Evolutionary conservation across 2,113 vertebrate genomes (phyloP), one percentile per base, ranked within the genome.

Genomic region (Barnardius zonarius): DNA sequence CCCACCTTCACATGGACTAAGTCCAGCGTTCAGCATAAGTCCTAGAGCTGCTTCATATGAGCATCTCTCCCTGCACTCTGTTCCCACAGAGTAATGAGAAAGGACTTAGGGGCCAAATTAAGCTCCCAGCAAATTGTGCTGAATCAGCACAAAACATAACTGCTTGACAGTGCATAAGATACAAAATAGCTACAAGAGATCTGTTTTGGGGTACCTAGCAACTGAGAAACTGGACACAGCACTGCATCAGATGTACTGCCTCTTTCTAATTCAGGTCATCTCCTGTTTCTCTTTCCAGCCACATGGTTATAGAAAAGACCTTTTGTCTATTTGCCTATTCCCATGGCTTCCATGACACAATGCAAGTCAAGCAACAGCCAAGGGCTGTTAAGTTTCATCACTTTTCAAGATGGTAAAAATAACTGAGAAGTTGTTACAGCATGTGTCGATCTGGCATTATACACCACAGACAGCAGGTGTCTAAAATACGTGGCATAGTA

Each of bases 401-500:
- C 62, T 63, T 86, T 84, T 48, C 23, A 54, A 86, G 66, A 51
- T 3, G 9, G 66, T 72, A 92, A 93, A 94, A 97, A 93, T 79
- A 94, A 91, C 83, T 68, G 88, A 92, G 48, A 86, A 63, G 63
- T 52, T 92, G 46, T 94, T 90, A 80, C 39, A 88, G 76, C 23
- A 37, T 52, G 35, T 93, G 68, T 80, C 12, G 3, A 31, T 91
- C 77, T 88, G 52, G 81, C 72, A 92, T 66, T 91, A 63, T 73
- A 41, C 64, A 78, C 74, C 86, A 63, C 55, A 93, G 88, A 91
- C 27, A 95, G 78, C 68, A 87, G 44, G 85, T 84, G 88, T 83
- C 77, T 95, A 72, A 94, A 96, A 93, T 92, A 94, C 25, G 52
- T 51, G n/a, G 24, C 55, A 83, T 24, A 59, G 63, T 86, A 82